Evolutionary conservation across 1,140 invertebrate species (phyloP), one percentile per base, ranked within the genome.

Genomic region (Musca vetustissima): DNA sequence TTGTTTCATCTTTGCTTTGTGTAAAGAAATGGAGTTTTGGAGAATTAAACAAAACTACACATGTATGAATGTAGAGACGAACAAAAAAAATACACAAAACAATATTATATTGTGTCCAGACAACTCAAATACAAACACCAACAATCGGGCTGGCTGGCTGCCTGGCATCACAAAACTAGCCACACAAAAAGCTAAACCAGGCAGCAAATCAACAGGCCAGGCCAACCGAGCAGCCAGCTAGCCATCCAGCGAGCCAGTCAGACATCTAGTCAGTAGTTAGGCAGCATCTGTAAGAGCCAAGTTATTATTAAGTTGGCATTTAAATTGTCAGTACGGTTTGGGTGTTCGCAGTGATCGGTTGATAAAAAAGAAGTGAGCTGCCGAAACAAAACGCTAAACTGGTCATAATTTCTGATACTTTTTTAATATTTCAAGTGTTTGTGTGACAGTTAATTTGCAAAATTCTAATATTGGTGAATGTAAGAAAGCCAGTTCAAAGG

Each of bases 261-360:
- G n/a, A 28, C 28, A 61, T 24, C 53, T 43, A 43, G 36, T 43
- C 36, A 55, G 24, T n/a, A n/a, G n/a, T 32, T 32, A 61, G 57
- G 17, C 57, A 61, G 57, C 57, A 61, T 61, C 57, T 61, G 57
- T 61, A 36, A 61, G 36, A 61, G 57, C 28, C 64, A 65, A 50
- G 64, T 65, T 65, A 50, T 22, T 61, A 36, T 61, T 11, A 61
- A 61, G 64, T 50, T 65, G 64, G 43, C 64, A 49, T 48, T 50
- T 48, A 50, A 65, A 50, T 65, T 43, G 72, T 79, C 74, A 79
- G 77, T 78, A 75, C 77, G 77, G 75, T 79, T 78, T 79, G 77
- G 75, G 74, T 77, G 75, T 77, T 77, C 77, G 71, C 70, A 70
- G 74, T 69, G 75, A 75, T 59, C 74, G 77, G 77, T 79, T 73